Percentiles rank a stretch among this genome's conserved stretches.
phyloP scores from a whole-genome alignment of 2,888 invertebrate genomes.

The Plagiodera versicolora region DNA sequence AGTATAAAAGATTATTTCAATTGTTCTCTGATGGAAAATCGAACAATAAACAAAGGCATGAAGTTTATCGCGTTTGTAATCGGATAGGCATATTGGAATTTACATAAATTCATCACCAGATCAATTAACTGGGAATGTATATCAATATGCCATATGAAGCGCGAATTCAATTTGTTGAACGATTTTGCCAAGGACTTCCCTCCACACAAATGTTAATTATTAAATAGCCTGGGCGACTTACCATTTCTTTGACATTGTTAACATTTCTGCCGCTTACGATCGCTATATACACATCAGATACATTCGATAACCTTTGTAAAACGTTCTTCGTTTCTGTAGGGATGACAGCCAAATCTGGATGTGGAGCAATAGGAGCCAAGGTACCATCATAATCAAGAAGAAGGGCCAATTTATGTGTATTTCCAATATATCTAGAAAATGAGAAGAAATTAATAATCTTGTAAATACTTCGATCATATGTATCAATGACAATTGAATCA shows the following conservation, averaged over 20 bases:
- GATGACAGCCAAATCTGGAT: slow-evolving; percentile 85
- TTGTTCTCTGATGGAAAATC: background rate
- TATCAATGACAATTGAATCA: too few species aligned
- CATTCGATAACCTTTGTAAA: slow-evolving; percentile 77
- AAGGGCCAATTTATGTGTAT: slow-evolving; percentile 81
- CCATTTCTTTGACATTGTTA: slow-evolving; percentile 87
- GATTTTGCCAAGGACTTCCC: too few species aligned
- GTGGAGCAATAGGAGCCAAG: slow-evolving; percentile 84
- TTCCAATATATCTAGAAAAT: slow-evolving; percentile 76
- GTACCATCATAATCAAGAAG: slow-evolving; percentile 88
- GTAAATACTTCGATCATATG: too few species aligned
- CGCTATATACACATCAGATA: slow-evolving; percentile 85
- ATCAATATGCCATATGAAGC: too few species aligned
- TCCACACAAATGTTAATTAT: too few species aligned
- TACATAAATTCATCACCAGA: too few species aligned
- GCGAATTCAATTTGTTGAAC: too few species aligned
- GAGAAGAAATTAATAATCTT: too few species aligned
- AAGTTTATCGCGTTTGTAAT: background rate
- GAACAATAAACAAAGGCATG: background rate
- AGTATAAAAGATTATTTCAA: background rate
- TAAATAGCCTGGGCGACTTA: too few species aligned
- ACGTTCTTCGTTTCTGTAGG: slow-evolving; percentile 84
- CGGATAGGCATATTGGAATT: background rate
- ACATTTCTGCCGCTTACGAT: slow-evolving; percentile 86
- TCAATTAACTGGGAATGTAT: too few species aligned